Base-by-base conservation (phyloP, 2,113 vertebrate genomes). In the Phodopus roborovskii region DNA sequence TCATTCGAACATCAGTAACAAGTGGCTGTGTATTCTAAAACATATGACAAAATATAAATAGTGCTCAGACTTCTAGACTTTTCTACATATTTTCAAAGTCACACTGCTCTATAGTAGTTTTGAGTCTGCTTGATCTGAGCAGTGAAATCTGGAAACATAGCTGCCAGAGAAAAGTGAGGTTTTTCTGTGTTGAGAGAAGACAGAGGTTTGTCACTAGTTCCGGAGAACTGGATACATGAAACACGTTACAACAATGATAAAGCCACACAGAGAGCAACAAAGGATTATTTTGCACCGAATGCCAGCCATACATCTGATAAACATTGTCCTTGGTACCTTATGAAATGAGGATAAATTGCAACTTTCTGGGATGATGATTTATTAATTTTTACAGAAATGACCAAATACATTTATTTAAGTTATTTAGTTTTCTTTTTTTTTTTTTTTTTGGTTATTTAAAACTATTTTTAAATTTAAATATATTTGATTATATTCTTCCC, bases 311-410 rank as follows among this genome's bases (percentile, higher is more conserved):
- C 48, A 20, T 92, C 20, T 92, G 64, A 95, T 36, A 91, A 87
- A 88, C n/a, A 84, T 9, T 83, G 13, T 7, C 53, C 7, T 17
- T 53, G 39, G 20, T 70, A 7, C 11, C 28, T 83, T 83, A 12
- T 28, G 16, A 84, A 82, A 7, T 19, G 45, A 94, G 7, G 20
- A 75, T 36, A 20, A 2, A 85, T 60, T 60, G 13, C 45, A 64
- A 86, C 24, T 92, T 94, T 86, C 60, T 92, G 58, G 94, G 30
- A 20, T 90, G 78, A 79, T 53, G 11, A 71, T 89, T 91, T 91
- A 66, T 81, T 81, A 56, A 3, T 56, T 82, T 60, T 42, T 28
- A 28, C n/a, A 83, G 58, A 62, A 42, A 83, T 39, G 13, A 83
- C 24, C 13, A 83, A 42, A 28, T 28, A 83, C 4, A 42, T 26